These are phyloP conservation scores for Geopemphigus sp. DNA, from an alignment of 1,140 invertebrate genomes.

Conservation along the genomic window DNA sequence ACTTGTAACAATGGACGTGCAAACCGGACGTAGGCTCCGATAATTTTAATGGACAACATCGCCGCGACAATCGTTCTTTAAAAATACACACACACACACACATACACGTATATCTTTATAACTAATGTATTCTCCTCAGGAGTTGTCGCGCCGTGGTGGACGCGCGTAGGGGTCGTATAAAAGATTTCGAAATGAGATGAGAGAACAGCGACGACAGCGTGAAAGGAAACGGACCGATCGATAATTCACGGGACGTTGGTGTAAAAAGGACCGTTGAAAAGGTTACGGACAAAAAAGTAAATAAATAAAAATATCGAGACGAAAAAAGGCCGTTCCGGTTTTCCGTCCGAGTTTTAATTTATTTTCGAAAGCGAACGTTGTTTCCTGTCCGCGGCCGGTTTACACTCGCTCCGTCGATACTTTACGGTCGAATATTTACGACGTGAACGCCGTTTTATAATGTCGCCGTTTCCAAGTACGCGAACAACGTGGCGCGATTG, in stretches of 20 bases:
- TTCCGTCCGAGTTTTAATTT: constrained; percentile 39
- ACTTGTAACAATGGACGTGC: too few relatives aligned
- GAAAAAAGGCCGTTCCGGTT: constrained; percentile 33
- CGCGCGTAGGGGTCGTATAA: not conserved
- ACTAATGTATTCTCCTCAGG: not conserved
- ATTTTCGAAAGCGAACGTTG: constrained; percentile 39
- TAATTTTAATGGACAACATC: not conserved
- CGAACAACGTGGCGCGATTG: too few relatives aligned
- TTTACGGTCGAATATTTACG: constrained; percentile 43
- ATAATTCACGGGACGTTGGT: constrained; percentile 31
- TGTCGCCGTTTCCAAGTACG: constrained; percentile 13
- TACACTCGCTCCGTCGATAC: constrained; percentile 7
- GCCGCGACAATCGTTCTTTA: not conserved
- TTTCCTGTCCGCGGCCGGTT: constrained; percentile 42
- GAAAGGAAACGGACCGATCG: constrained; percentile 34
- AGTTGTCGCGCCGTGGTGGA: not conserved
- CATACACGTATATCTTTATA: not conserved
- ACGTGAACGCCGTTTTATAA: constrained; percentile 29
- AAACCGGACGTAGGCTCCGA: too few relatives aligned
- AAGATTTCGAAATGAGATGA: not conserved
- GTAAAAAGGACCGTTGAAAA: constrained; percentile 36
- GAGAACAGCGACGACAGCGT: not conserved
- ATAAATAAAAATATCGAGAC: not conserved
- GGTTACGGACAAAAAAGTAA: not conserved
- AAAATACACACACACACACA: not conserved